These are phyloP conservation scores for Excalfactoria chinensis DNA, from an alignment of 2,113 vertebrate species.

Conservation along the genomic window DNA sequence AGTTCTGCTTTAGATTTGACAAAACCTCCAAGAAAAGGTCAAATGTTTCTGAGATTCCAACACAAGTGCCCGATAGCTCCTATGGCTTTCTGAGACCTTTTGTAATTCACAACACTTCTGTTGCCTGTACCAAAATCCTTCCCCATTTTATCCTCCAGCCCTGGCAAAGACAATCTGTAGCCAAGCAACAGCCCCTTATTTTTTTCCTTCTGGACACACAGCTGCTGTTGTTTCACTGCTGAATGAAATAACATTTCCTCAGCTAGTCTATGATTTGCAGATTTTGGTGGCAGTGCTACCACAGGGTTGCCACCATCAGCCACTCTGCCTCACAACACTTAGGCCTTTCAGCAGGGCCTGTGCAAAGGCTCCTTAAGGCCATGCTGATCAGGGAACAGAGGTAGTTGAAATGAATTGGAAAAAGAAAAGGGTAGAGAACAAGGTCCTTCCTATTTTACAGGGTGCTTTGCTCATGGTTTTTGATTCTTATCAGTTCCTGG, in stretches of 20 bases:
- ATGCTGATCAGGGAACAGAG: background rate
- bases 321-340: background rate
- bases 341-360: background rate
- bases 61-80: background rate
- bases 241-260: slow-evolving; percentile 8
- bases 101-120: fast-evolving
- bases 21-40: background rate
- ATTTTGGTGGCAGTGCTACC: background rate
- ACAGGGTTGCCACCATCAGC: background rate
- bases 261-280: background rate
- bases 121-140: background rate
- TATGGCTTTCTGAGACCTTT: background rate
- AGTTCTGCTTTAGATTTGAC: slow-evolving; percentile 24
- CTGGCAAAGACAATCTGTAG: background rate
- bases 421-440: background rate
- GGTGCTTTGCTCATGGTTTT: background rate
- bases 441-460: slow-evolving; percentile 2
- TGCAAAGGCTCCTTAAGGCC: background rate
- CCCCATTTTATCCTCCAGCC: background rate
- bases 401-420: background rate
- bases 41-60: background rate
- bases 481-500: background rate
- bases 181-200: background rate
- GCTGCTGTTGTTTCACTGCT: slow-evolving; percentile 44
- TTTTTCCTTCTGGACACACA: background rate